Evolutionary conservation across 2,888 invertebrate species (phyloP).

Genomic region (Eupithecia subumbrata): DNA sequence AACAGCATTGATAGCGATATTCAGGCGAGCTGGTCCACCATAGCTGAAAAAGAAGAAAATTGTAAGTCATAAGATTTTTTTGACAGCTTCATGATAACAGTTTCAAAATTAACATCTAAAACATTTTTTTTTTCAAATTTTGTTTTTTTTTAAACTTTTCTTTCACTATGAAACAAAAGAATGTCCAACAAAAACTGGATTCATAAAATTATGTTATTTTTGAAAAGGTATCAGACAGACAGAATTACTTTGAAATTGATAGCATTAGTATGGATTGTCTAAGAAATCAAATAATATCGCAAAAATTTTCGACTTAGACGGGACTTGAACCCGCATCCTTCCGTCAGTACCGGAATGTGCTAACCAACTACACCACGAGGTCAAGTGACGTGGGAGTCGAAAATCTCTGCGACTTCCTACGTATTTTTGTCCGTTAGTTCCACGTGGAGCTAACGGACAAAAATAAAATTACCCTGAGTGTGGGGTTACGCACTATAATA

Average conservation of each 20-base stretch:
- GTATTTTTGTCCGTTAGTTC: too few relatives aligned
- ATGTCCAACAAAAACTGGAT: neutral
- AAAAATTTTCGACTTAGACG: too few relatives aligned
- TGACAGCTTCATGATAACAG: neutral
- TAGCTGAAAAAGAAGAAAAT: slow-evolving; percentile 54
- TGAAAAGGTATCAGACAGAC: neutral
- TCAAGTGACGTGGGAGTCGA: too few relatives aligned
- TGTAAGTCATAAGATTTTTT: neutral
- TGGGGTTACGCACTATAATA: too few relatives aligned
- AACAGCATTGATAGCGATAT: slow-evolving; percentile 58
- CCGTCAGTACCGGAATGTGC: too few relatives aligned
- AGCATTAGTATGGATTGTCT: neutral
- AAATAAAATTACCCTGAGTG: too few relatives aligned
- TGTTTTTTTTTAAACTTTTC: neutral
- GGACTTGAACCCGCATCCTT: too few relatives aligned
- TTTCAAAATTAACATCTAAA: neutral
- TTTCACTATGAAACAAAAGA: neutral
- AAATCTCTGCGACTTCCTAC: too few relatives aligned
- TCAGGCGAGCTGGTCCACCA: slow-evolving; percentile 67
- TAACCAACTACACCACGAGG: too few relatives aligned
- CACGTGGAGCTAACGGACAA: too few relatives aligned
- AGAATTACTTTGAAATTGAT: neutral
- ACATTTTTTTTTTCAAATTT: neutral
- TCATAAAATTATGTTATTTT: neutral
- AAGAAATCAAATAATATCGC: too few relatives aligned